Evolutionary conservation across 2,888 invertebrate species (phyloP).

Genomic region (Sympetrum striolatum): DNA sequence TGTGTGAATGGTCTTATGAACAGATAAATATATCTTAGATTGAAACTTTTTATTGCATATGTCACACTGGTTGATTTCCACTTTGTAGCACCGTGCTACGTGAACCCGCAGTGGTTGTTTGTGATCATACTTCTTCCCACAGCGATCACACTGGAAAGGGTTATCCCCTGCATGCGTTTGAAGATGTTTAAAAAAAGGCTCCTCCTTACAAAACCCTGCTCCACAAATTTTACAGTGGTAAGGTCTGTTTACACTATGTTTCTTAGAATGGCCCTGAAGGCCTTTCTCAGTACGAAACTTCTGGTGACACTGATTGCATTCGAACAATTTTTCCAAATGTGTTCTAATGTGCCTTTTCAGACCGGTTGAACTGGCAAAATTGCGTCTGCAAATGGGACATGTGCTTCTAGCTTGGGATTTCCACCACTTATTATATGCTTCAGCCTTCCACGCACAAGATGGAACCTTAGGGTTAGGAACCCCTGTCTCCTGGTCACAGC

Average conservation of each 20-base stretch:
- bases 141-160: background rate
- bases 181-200: background rate
- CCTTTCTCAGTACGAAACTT: background rate
- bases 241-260: background rate
- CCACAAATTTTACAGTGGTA: background rate
- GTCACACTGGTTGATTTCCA: background rate
- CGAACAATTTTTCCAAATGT: no score
- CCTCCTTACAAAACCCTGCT: background rate
- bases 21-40: background rate
- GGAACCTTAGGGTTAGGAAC: no score
- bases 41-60: background rate
- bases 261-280: background rate
- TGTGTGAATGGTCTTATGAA: background rate
- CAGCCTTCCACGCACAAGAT: no score
- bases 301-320: background rate
- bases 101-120: background rate
- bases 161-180: background rate
- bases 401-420: no score
- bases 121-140: background rate
- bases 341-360: no score
- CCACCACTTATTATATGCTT: no score
- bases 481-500: no score
- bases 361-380: no score
- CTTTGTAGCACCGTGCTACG: background rate
- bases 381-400: no score